Percentiles rank a stretch among this genome's conserved stretches.
These are phyloP conservation scores for Drosophila austrosaltans DNA, from an alignment of 2,888 invertebrate species.

Conservation along the genomic window DNA sequence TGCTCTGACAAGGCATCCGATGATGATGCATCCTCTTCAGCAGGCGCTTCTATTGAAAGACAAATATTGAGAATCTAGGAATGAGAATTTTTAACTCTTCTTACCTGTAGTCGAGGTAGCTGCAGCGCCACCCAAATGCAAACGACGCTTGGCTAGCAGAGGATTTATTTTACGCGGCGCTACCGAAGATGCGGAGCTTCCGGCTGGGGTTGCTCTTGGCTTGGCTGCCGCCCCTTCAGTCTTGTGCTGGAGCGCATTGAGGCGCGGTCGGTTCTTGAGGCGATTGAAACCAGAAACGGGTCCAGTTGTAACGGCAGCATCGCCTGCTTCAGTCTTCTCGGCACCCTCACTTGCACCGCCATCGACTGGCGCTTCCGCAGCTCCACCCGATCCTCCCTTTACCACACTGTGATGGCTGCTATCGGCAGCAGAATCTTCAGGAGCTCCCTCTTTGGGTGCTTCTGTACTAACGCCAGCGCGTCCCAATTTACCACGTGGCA, in stretches of 20 bases:
- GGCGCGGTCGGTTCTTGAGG: constrained; percentile 82
- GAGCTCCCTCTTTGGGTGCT: constrained; percentile 62
- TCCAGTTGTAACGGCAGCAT: constrained; percentile 52
- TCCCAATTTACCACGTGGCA: constrained; percentile 79
- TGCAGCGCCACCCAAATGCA: constrained; percentile 81
- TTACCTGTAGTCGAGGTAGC: constrained; percentile 81
- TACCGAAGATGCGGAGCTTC: constrained; percentile 50
- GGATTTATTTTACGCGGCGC: constrained; percentile 82
- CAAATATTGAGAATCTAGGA: not conserved
- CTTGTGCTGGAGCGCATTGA: constrained; percentile 79
- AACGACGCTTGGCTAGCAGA: constrained; percentile 81
- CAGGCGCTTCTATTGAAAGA: constrained; percentile 50
- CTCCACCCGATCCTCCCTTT: constrained; percentile 54
- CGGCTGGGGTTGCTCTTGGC: constrained; percentile 60
- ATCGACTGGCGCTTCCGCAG: constrained; percentile 46
- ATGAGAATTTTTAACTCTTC: no score
- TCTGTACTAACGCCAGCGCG: constrained; percentile 69
- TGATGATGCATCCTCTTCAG: constrained; percentile 57
- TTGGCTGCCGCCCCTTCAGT: constrained; percentile 79
- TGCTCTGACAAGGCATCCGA: constrained; percentile 59
- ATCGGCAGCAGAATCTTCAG: constrained; percentile 78
- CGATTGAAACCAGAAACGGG: constrained; percentile 80
- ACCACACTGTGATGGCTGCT: constrained; percentile 79
- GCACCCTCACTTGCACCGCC: constrained; percentile 45
- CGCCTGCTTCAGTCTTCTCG: constrained; percentile 64